Evolutionary conservation across 35 echinoderm and acorn worm species (phyloP), one percentile per base, ranked within the genome.

Genomic region (Patiria miniata): DNA sequence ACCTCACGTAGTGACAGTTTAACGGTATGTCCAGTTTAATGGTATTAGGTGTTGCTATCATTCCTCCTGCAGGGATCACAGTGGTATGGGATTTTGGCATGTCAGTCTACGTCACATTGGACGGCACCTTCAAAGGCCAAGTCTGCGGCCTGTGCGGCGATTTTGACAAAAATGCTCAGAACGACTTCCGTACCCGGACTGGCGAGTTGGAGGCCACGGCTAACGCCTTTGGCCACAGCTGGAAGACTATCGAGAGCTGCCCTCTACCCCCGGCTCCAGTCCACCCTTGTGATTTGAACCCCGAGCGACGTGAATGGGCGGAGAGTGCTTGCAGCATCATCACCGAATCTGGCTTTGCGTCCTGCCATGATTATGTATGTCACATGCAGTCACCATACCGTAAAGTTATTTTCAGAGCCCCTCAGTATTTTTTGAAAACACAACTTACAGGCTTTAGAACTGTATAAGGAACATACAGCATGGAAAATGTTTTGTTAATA

Each of bases 121-220:
- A 88, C 0, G 85, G 89, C 42, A 50, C 10, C 19, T 92, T 91
- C 42, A 6, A 52, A 29, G 83, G 39, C 2, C 91, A 89, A 85
- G 92, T 98, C 10, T 98, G 95, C 68, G 95, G 95, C 77, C 83
- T 98, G 23, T 98, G 95, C 81, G 95, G 95, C 37, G 86, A 98
- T 58, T 98, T 94, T 68, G 81, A 98, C 44, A 88, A 83, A 16
- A 77, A 78, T 15, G 55, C 36, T 10, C 47, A 55, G 5, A 59
- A 98, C 55, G 95, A 98, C 53, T 88, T 98, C 61, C 76, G 53
- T 16, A 98, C 85, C 52, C 54, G 86, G 50, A 52, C 86, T 14
- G 92, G 92, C 22, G 85, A 94, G 17, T 26, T 91, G 17, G 92
- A 91, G 40, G 65, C 76, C 22, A 52, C 56, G 6, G 15, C 88